Base-by-base conservation (phyloP, 1,140 invertebrate species). In the Megathymus violae region DNA sequence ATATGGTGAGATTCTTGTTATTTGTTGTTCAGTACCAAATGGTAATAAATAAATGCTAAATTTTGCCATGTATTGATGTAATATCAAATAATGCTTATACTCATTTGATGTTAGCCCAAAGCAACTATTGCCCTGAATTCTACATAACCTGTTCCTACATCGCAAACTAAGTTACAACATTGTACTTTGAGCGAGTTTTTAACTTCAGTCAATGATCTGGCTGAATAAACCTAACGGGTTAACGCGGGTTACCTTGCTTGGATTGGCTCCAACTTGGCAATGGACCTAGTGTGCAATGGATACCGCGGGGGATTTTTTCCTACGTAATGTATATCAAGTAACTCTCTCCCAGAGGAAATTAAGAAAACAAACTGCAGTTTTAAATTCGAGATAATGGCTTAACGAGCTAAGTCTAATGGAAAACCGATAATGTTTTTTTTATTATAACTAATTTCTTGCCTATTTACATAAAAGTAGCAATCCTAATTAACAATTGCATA, bases 251-350 rank as follows among this genome's bases (percentile, higher is more conserved):
- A 58, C 56, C 65, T 67, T 64, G 44, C 54, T 56, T 72, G 66
- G 69, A 68, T 22, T 25, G 43, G 27, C 10, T 68, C 69, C 69
- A 72, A 72, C 34, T 68, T 68, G 69, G 69, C 69, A 65, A 31
- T 38, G 46, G 34, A 38, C 50, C 63, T 63, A 25, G 52, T 58
- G 48, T 62, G 62, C 69, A 51, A 60, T 64, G 54, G 58, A 65
- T 67, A 71, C 48, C 60, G 50, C 59, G n/a, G 36, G 19, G 51
- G 56, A 34, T 22, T 67, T 71, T 71, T 71, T 68, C 62, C 63
- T 40, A 47, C 54, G 47, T 63, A 60, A 64, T 60, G 44, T 63
- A 56, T 56, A 56, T 44, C 40, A 43, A 44, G 52, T 43, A 56
- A 56, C n/a, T n/a, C 31, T 43, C 15, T 27, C 22, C 41, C 38